These are phyloP conservation scores for Cheilosia urbana DNA, from an alignment of 2,888 invertebrate species.

Conservation along the genomic window DNA sequence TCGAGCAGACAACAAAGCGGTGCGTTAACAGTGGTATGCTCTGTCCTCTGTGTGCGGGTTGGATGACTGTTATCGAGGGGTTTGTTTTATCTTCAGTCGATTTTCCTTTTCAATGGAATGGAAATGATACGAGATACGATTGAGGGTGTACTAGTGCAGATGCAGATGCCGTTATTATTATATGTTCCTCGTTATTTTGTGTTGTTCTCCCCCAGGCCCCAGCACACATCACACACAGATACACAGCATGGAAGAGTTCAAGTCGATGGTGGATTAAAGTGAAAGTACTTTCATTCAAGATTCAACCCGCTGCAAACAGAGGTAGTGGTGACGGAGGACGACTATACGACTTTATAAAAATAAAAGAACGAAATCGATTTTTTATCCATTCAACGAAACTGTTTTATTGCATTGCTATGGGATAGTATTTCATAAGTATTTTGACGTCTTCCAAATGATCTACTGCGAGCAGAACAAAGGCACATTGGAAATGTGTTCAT, in stretches of 20 bases:
- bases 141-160: background rate
- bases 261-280: slow-evolving; percentile 36
- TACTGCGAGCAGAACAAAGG: no score
- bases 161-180: slow-evolving; percentile 40
- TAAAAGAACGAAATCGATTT: slow-evolving; percentile 26
- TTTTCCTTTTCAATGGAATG: slow-evolving; percentile 27
- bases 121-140: background rate
- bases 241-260: slow-evolving; percentile 15
- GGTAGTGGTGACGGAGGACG: background rate
- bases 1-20: slow-evolving; percentile 67
- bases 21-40: slow-evolving; percentile 32
- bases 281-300: slow-evolving; percentile 41
- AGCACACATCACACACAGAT: background rate
- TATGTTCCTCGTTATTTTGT: slow-evolving; percentile 54
- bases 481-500: no score
- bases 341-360: background rate
- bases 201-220: background rate
- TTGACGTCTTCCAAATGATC: no score
- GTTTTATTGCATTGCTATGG: no score
- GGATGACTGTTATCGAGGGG: slow-evolving; percentile 11
- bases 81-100: slow-evolving; percentile 5
- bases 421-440: no score
- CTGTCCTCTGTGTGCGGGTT: slow-evolving; percentile 4
- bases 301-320: background rate
- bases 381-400: no score